Evolutionary conservation across 2,113 vertebrate species (phyloP).

Genomic region (Scomber colias): DNA sequence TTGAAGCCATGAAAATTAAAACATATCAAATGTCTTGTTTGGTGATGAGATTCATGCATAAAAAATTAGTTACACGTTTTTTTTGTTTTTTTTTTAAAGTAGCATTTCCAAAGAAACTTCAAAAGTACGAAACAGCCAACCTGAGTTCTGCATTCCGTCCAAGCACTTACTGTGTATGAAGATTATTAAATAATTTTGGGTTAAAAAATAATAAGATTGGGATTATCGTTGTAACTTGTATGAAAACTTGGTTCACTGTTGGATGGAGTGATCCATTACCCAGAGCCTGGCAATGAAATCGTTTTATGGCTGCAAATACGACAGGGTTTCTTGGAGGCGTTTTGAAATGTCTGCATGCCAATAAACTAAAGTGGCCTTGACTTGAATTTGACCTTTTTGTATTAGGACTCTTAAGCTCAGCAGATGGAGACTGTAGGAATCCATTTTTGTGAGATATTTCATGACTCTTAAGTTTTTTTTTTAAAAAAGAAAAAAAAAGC

Average conservation of each 20-base stretch:
- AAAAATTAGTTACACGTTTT: too few relatives aligned
- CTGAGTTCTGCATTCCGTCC: neutral
- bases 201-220: slow-evolving; percentile 34
- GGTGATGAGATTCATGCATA: too few relatives aligned
- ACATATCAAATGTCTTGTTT: too few relatives aligned
- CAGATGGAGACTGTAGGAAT: slow-evolving; percentile 45
- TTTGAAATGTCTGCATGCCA: slow-evolving; percentile 66
- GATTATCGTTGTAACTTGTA: slow-evolving; percentile 43
- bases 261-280: slow-evolving; percentile 67
- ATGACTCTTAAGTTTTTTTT: slow-evolving; percentile 36
- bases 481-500: neutral
- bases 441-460: slow-evolving; percentile 36
- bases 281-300: slow-evolving; percentile 50
- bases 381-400: slow-evolving; percentile 73
- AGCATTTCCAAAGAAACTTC: neutral
- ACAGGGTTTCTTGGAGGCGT: slow-evolving; percentile 48
- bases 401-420: slow-evolving; percentile 33
- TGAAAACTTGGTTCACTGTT: slow-evolving; percentile 55
- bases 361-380: slow-evolving; percentile 70
- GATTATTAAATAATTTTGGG: slow-evolving; percentile 32
- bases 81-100: neutral
- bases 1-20: neutral
- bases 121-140: neutral
- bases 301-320: slow-evolving; percentile 57
- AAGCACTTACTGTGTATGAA: neutral